Evolutionary conservation across 2,797 vertebrate species (phyloP).

Genomic region (Eurystomus glaucurus): DNA sequence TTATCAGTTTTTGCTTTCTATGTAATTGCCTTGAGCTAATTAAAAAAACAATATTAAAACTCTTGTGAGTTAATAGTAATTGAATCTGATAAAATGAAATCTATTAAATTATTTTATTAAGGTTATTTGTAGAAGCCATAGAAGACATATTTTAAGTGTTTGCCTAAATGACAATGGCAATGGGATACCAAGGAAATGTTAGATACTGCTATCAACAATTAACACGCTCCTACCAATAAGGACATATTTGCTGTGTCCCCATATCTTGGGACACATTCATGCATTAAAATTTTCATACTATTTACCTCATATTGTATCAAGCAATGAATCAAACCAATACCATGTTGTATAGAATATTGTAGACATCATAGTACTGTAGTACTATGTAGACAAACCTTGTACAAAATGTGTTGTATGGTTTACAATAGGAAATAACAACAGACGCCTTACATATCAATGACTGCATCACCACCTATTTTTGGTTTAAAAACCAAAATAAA

Average conservation of each 20-base stretch:
- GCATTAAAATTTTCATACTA: background rate
- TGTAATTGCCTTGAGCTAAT: background rate
- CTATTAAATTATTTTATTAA: constrained; percentile 10
- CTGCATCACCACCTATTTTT: background rate
- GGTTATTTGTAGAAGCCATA: background rate
- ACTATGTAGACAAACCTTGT: background rate
- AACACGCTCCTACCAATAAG: background rate
- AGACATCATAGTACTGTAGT: background rate
- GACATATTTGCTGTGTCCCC: background rate
- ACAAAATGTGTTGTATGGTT: background rate
- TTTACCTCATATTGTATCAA: background rate
- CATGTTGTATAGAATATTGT: background rate
- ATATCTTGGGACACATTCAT: background rate
- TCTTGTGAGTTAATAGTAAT: background rate
- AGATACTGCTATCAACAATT: background rate
- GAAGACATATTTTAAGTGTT: background rate
- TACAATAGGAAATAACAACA: background rate
- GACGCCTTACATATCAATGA: background rate
- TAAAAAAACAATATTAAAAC: background rate
- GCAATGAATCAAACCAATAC: background rate
- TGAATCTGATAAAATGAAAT: background rate
- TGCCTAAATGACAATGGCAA: background rate
- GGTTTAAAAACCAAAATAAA: background rate
- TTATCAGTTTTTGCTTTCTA: background rate
- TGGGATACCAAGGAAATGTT: background rate